Conservation (phyloP, 2,888 invertebrate species). For the Xestia ashworthii region DNA sequence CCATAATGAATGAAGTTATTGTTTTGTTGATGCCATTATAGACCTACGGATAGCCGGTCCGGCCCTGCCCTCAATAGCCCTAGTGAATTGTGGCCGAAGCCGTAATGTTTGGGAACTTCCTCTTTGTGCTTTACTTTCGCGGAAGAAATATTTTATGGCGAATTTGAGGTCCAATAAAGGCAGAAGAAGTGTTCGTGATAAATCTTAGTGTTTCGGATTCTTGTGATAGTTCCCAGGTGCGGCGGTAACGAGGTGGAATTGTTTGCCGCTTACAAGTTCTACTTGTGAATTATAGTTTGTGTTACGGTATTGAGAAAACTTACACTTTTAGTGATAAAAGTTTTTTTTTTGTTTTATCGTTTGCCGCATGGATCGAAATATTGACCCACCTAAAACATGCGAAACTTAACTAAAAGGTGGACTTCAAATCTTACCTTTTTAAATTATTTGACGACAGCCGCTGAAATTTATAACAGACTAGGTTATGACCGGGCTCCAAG, state of each 20-base stretch:
- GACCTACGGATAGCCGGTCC: constrained; percentile 61
- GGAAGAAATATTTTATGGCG: constrained; percentile 57
- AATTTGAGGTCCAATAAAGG: constrained; percentile 59
- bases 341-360: neutral
- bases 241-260: constrained; percentile 51
- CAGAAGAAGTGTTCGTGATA: constrained; percentile 56
- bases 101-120: constrained; percentile 63
- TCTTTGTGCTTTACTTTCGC: constrained; percentile 48
- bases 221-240: constrained; percentile 63
- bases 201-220: constrained; percentile 55
- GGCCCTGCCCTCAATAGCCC: constrained; percentile 63
- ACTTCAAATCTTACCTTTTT: neutral
- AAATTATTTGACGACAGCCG: neutral
- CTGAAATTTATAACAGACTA: neutral
- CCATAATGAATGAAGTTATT: constrained; percentile 73
- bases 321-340: constrained; percentile 10
- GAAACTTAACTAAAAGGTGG: neutral
- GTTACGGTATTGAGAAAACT: constrained; percentile 34
- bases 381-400: neutral
- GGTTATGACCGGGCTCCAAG: neutral
- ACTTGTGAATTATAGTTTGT: constrained; percentile 48
- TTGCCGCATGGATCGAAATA: neutral
- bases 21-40: constrained; percentile 66
- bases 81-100: constrained; percentile 63
- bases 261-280: constrained; percentile 50